phyloP scores from a whole-genome alignment of 2,113 vertebrate genomes.

The Sinocyclocheilus grahami region DNA sequence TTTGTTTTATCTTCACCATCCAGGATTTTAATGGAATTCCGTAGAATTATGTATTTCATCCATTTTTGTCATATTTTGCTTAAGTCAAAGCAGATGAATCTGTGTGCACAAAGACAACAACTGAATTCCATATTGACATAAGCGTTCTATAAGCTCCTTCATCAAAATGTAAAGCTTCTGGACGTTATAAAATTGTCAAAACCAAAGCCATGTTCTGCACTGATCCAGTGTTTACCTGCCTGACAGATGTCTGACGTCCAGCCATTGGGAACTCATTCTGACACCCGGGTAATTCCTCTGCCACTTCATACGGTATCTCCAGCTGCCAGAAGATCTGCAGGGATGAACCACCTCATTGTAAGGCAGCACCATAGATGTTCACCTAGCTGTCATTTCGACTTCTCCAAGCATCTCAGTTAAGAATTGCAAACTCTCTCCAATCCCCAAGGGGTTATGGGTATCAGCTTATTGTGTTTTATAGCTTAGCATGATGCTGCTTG shows the following conservation, averaged over 20 bases:
- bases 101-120: neutral
- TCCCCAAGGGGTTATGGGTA: constrained; percentile 47
- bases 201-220: neutral
- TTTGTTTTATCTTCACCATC: neutral
- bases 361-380: constrained; percentile 23
- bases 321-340: constrained; percentile 2
- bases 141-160: constrained; percentile 15
- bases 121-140: neutral
- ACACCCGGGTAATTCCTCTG: constrained; percentile 25
- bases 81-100: constrained; percentile 6
- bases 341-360: constrained; percentile 20
- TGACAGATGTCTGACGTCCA: constrained; percentile 7
- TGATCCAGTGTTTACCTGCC: constrained; percentile 24
- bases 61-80: neutral
- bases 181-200: constrained; percentile 18
- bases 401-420: constrained; percentile 3
- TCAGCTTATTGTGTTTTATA: constrained; percentile 59
- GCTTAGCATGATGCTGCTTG: constrained; percentile 48
- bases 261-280: constrained; percentile 26
- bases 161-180: constrained; percentile 30
- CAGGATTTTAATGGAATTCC: neutral
- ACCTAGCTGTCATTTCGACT: neutral
- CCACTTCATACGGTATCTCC: constrained; percentile 1
- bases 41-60: neutral
- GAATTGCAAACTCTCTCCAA: constrained; percentile 17